phyloP scores from a whole-genome alignment of 35 echinoderm and acorn worm species.

The Ptychodera flava region DNA sequence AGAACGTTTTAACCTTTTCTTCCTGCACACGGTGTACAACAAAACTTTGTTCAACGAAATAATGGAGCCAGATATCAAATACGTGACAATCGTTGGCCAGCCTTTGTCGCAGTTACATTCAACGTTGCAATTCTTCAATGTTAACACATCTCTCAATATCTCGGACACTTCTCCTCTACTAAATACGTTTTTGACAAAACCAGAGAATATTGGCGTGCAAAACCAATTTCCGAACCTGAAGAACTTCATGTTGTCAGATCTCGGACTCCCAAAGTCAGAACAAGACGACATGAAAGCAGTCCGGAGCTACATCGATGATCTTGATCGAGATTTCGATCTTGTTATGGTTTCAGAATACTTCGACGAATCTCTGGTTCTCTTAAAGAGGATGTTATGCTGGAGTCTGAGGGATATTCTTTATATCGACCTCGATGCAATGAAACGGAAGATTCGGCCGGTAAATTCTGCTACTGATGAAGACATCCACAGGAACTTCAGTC shows the following conservation, averaged over 20 bases:
- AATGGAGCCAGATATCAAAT: not conserved
- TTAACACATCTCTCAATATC: not conserved
- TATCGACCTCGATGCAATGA: not conserved
- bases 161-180: not conserved
- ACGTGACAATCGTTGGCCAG: not conserved
- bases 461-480: not conserved
- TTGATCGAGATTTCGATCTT: not conserved
- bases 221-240: not conserved
- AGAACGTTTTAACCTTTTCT: not conserved
- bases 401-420: not conserved
- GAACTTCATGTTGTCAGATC: not conserved
- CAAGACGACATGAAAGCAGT: not conserved
- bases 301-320: not conserved
- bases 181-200: not conserved
- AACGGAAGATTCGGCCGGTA: not conserved
- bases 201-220: not conserved
- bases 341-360: not conserved
- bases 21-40: not conserved
- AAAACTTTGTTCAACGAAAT: not conserved
- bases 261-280: not conserved
- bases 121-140: not conserved
- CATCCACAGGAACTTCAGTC: not conserved
- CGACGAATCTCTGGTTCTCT: not conserved
- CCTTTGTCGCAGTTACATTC: not conserved
- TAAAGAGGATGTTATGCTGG: not conserved